Evolutionary conservation across 2,113 vertebrate genomes (phyloP).

Genomic region (Ctenomys sociabilis): DNA sequence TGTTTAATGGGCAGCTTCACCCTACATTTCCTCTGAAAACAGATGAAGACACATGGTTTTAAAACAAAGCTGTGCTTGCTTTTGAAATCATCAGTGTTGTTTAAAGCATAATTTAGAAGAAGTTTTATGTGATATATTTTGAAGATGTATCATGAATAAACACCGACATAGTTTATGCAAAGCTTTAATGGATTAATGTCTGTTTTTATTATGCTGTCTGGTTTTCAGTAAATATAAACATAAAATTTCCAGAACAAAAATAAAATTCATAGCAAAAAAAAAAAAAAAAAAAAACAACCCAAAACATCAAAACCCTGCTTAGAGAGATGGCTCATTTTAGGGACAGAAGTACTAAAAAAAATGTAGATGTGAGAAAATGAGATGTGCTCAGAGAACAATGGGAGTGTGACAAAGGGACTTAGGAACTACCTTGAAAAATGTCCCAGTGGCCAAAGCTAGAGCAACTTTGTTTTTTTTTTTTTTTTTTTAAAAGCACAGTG

Average conservation of each 20-base stretch:
- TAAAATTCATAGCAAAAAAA: neutral
- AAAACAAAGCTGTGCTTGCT: neutral
- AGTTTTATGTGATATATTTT: neutral
- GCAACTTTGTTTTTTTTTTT: slow-evolving; percentile 10
- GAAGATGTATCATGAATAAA: slow-evolving; percentile 30
- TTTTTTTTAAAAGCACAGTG: no score
- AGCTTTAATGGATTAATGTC: neutral
- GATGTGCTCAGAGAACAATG: neutral
- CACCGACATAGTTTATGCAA: slow-evolving; percentile 11
- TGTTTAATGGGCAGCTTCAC: neutral
- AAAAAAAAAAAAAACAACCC: neutral
- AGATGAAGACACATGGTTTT: neutral
- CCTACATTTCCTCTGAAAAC: slow-evolving; percentile 3
- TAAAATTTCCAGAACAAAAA: slow-evolving; percentile 17
- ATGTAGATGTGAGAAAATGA: neutral
- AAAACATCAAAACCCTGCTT: neutral
- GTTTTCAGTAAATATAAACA: slow-evolving; percentile 40
- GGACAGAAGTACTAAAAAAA: neutral
- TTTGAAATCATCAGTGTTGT: slow-evolving; percentile 16
- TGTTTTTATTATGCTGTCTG: neutral
- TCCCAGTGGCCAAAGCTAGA: neutral
- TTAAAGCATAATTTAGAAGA: neutral
- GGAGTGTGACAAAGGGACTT: neutral
- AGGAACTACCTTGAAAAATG: slow-evolving; percentile 10
- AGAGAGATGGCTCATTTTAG: neutral